Conservation (phyloP, 1,140 invertebrate genomes). For the Aleiodes sp. region DNA sequence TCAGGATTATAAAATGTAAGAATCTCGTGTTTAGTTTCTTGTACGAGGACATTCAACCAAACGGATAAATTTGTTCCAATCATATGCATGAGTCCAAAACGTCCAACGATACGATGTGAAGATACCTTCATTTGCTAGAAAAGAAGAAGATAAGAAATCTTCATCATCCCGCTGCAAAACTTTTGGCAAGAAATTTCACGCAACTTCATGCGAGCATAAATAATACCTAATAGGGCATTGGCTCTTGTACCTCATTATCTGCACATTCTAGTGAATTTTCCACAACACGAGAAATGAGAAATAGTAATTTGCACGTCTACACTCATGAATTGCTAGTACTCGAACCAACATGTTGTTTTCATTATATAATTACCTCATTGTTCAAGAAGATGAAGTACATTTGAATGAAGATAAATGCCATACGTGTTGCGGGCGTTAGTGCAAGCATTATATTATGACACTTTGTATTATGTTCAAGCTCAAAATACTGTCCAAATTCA, state of each 20-base stretch:
- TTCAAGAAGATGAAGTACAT: conserved; percentile 97
- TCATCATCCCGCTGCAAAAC: no score
- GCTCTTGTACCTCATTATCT: conserved; percentile 65
- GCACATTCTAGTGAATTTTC: conserved; percentile 23
- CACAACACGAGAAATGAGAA: conserved; percentile 7
- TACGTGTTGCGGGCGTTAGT: conserved; percentile 85
- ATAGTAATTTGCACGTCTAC: conserved; percentile 17
- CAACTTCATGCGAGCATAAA: background rate
- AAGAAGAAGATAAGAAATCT: conserved; percentile 51
- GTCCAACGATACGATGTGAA: conserved; percentile 84
- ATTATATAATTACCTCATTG: conserved; percentile 74
- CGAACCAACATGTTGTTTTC: conserved; percentile 5
- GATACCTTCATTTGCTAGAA: conserved; percentile 88
- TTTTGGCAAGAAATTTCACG: background rate
- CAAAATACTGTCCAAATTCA: conserved; percentile 93
- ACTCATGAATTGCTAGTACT: conserved; percentile 1
- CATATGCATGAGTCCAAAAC: conserved; percentile 96
- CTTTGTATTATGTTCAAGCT: conserved; percentile 83
- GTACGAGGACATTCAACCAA: conserved; percentile 91
- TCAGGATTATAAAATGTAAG: conserved; percentile 88
- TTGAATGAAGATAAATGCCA: conserved; percentile 94
- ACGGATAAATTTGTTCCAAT: conserved; percentile 94
- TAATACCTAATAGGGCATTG: conserved; percentile 39
- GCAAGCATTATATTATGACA: conserved; percentile 89
- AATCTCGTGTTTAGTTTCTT: conserved; percentile 94